Evolutionary conservation across 2,113 vertebrate species (phyloP), one percentile per base, ranked within the genome.

Genomic region (Pelusios castaneus): DNA sequence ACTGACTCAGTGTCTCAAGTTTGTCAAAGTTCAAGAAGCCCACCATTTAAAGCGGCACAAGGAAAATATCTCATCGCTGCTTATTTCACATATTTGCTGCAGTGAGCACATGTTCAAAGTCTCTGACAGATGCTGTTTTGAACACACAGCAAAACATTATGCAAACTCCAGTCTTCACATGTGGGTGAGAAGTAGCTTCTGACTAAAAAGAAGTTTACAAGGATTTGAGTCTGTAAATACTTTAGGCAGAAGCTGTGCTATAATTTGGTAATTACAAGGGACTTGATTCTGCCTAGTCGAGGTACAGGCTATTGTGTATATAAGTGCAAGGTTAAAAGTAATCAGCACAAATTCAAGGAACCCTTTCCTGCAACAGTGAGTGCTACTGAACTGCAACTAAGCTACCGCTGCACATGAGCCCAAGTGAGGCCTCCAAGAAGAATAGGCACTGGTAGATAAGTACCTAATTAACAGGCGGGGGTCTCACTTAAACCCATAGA

Each of bases 61-160:
- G 89, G 80, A 95, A 95, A 95, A 94, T 88, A 94, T 92, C 93
- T 96, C 95, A 97, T 94, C 95, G 97, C 95, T 97, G 96, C 92
- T 95, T 97, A 92, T 96, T 97, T 97, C 97, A 97, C 96, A 97
- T 97, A 97, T 95, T n/a, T 98, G 97, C 97, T 97, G 97, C 87
- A 97, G 97, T 92, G 96, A 98, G 98, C 98, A 98, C 97, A 98
- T 97, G 97, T 95, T 98, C 94, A 8, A 96, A 97, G 96, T 95
- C 97, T 94, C 95, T 97, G 98, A 97, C 98, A 98, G 98, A 98
- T 97, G 96, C 97, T 98, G 98, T 98, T 98, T 98, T 97, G 97
- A 98, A 98, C 96, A 98, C 97, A 96, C 94, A 97, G 97, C 94
- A 98, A 98, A 98, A 98, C 97, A 97, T 98, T 98, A 98, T 98